Percentiles rank a stretch among this genome's conserved stretches.
phyloP scores from a whole-genome alignment of 2,888 invertebrate genomes.

The Rhingia rostrata region DNA sequence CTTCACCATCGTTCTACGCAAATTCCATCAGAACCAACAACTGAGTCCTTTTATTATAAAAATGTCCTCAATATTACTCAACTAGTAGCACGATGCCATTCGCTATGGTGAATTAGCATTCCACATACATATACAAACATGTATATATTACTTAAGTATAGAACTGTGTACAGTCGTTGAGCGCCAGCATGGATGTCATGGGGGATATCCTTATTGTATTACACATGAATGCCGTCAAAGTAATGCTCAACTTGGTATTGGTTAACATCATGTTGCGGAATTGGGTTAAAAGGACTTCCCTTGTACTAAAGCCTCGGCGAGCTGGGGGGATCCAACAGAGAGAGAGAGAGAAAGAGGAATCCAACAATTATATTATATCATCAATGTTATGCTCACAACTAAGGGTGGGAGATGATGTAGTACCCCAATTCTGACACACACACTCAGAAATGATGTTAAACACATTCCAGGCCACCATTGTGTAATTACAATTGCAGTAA shows the following conservation, averaged over 20 bases:
- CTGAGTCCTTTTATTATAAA: slow-evolving; percentile 15
- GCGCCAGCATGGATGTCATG: slow-evolving; percentile 35
- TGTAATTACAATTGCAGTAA: slow-evolving; percentile 31
- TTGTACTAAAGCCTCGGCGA: background rate
- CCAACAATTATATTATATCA: slow-evolving; percentile 61
- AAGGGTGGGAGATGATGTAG: slow-evolving; percentile 1
- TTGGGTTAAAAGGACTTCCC: slow-evolving; percentile 66
- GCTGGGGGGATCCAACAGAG: slow-evolving; percentile 1
- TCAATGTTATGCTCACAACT: slow-evolving; percentile 17
- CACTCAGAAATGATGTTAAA: background rate
- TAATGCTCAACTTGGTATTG: slow-evolving; percentile 51
- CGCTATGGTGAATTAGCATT: slow-evolving; percentile 45
- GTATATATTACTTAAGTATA: slow-evolving; percentile 27
- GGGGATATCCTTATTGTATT: slow-evolving; percentile 63
- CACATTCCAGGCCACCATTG: background rate
- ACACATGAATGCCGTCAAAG: slow-evolving; percentile 52
- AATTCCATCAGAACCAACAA: background rate
- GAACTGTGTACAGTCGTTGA: background rate
- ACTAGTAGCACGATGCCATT: slow-evolving; percentile 21
- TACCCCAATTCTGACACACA: background rate
- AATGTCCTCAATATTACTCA: slow-evolving; percentile 36
- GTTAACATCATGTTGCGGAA: slow-evolving; percentile 57
- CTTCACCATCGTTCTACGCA: slow-evolving; percentile 2
- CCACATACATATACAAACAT: slow-evolving; percentile 3
- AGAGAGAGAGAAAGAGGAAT: slow-evolving; percentile 11